phyloP scores from a whole-genome alignment of 2,888 invertebrate species.

The Chymomyza amoena region DNA sequence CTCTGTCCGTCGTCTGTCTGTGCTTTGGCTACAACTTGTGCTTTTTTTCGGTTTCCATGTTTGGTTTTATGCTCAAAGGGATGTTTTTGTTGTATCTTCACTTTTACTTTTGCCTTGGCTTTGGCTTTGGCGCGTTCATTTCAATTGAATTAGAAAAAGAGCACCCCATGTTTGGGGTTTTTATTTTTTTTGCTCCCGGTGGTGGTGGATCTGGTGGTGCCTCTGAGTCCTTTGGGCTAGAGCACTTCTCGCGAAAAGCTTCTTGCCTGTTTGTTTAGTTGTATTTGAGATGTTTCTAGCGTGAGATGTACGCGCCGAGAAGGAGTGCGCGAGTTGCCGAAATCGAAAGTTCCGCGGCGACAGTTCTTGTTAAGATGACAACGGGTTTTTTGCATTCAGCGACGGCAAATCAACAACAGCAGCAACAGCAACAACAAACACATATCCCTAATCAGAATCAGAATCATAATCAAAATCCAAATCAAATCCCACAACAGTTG shows the following conservation, averaged over 20 bases:
- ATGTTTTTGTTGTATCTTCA: slow-evolving; percentile 49
- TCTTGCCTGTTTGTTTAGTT: slow-evolving; percentile 65
- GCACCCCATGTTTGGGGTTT: slow-evolving; percentile 20
- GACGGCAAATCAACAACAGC: slow-evolving; percentile 63
- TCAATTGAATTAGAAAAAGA: slow-evolving; percentile 56
- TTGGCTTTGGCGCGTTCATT: slow-evolving; percentile 47
- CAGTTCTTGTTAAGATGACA: slow-evolving; percentile 67
- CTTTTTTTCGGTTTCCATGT: slow-evolving; percentile 28
- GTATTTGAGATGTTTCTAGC: slow-evolving; percentile 74
- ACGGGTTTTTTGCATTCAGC: slow-evolving; percentile 73
- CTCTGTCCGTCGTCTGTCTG: neutral
- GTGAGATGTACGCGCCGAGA: slow-evolving; percentile 74
- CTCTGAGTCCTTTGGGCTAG: slow-evolving; percentile 9
- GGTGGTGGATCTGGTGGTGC: slow-evolving; percentile 1
- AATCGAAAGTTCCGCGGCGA: slow-evolving; percentile 45
- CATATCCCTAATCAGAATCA: slow-evolving; percentile 16
- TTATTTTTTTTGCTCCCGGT: neutral
- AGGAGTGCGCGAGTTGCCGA: slow-evolving; percentile 64
- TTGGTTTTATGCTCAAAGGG: slow-evolving; percentile 46
- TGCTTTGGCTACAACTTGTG: slow-evolving; percentile 10
- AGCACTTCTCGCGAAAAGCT: slow-evolving; percentile 45
- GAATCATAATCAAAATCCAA: slow-evolving; percentile 11
- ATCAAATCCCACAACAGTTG: neutral
- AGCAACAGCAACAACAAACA: neutral
- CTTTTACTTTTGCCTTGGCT: slow-evolving; percentile 39